These are phyloP conservation scores for Salarias fasciatus DNA, from an alignment of 2,797 vertebrate species.

Conservation along the genomic window DNA sequence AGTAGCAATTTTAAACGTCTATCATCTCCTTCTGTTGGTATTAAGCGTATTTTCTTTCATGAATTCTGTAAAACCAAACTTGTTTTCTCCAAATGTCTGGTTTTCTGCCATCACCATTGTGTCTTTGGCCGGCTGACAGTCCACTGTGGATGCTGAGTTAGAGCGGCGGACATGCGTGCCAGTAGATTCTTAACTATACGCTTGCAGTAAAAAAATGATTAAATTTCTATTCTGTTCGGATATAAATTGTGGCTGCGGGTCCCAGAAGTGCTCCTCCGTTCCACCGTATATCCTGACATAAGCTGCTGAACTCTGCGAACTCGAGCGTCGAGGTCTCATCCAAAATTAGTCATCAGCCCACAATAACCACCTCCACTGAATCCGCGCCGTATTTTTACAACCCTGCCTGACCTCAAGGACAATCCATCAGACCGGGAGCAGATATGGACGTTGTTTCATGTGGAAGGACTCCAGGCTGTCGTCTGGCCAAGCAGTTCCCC, in stretches of 20 bases:
- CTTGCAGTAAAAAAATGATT: slow-evolving; percentile 9
- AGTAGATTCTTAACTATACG: slow-evolving; percentile 27
- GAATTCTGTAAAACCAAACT: slow-evolving; percentile 26
- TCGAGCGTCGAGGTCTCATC: slow-evolving; percentile 37
- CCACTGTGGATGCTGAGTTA: slow-evolving; percentile 32
- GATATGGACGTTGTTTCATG: slow-evolving; percentile 65
- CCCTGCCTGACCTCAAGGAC: slow-evolving; percentile 55
- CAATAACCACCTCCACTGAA: slow-evolving; percentile 50
- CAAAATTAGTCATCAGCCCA: slow-evolving; percentile 63
- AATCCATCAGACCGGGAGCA: slow-evolving; percentile 69
- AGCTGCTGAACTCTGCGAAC: slow-evolving; percentile 55
- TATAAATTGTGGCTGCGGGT: slow-evolving; percentile 7
- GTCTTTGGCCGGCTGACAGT: slow-evolving; percentile 34
- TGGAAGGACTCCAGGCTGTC: slow-evolving; percentile 68
- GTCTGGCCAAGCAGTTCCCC: slow-evolving; percentile 60
- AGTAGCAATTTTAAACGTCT: slow-evolving; percentile 14
- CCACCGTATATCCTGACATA: slow-evolving; percentile 31
- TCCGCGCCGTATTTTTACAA: slow-evolving; percentile 63
- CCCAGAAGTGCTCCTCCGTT: not conserved
- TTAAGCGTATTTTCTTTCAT: slow-evolving; percentile 17
- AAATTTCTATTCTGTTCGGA: slow-evolving; percentile 15
- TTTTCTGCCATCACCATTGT: slow-evolving; percentile 31
- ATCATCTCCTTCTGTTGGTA: slow-evolving; percentile 32
- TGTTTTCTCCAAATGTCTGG: slow-evolving; percentile 39
- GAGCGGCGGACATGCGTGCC: slow-evolving; percentile 38